These are phyloP conservation scores for Galbula dea DNA, from an alignment of 2,113 vertebrate genomes.

Conservation along the genomic window DNA sequence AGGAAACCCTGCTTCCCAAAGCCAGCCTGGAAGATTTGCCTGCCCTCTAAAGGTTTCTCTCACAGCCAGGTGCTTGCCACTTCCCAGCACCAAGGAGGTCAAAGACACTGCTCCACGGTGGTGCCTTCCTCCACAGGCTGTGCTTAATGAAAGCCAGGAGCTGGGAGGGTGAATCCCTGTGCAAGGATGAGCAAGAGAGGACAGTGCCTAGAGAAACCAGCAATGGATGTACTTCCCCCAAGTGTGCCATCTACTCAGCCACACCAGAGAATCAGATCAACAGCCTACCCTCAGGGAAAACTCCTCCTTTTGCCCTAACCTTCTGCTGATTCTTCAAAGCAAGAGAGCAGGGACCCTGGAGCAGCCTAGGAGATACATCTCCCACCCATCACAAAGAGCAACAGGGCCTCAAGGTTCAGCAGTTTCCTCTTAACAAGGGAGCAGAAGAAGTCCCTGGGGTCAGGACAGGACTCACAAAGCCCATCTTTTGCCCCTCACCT, in stretches of 20 bases:
- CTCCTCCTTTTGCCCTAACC: not conserved
- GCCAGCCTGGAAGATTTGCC: not conserved
- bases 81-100: not conserved
- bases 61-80: not conserved
- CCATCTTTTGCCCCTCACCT: not conserved
- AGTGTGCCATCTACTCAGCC: not conserved
- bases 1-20: not conserved
- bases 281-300: not conserved
- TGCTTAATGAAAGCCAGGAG: not conserved
- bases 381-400: accelerated
- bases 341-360: not conserved
- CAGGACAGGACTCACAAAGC: not conserved
- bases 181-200: not conserved
- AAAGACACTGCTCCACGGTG: accelerated
- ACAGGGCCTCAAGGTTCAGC: not conserved
- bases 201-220: not conserved
- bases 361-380: not conserved
- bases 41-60: not conserved
- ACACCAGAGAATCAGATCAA: not conserved
- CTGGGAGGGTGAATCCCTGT: not conserved
- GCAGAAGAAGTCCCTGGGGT: not conserved
- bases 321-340: not conserved
- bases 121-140: not conserved
- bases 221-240: not conserved
- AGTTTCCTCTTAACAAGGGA: not conserved